A percentile compares a stretch with the other conserved stretches of the same genome.
phyloP scores from a whole-genome alignment of 1,140 invertebrate genomes.

The Aphaenogaster ashmeadi region DNA sequence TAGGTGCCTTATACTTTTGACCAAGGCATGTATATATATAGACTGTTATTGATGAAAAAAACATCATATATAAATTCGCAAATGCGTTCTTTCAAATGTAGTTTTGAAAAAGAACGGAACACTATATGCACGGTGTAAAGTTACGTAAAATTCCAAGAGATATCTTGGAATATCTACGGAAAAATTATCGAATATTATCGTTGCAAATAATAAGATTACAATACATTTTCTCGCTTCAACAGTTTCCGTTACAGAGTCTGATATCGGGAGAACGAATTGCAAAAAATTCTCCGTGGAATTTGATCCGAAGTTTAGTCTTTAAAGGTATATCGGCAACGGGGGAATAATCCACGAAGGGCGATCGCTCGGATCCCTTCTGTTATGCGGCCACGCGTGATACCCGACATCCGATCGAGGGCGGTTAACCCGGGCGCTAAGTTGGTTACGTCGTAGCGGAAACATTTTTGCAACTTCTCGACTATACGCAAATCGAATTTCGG shows the following conservation, averaged over 20 bases:
- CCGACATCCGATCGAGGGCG: conserved; percentile 46
- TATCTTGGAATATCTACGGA: not conserved
- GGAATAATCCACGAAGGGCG: conserved; percentile 51
- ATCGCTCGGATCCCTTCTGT: conserved; percentile 30
- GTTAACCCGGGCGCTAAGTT: conserved; percentile 55
- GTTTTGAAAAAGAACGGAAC: not conserved
- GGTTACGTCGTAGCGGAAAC: conserved; percentile 32
- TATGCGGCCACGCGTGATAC: conserved; percentile 41
- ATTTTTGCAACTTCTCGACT: conserved; percentile 56
- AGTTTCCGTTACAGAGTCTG: conserved; percentile 8
- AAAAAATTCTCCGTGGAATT: conserved; percentile 54
- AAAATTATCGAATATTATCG: conserved; percentile 45
- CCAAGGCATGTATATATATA: not conserved
- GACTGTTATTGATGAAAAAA: not conserved
- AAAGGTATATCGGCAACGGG: conserved; percentile 32
- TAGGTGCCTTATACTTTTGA: too few relatives aligned
- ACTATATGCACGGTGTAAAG: not conserved
- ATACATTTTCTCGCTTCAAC: not conserved
- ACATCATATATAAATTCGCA: not conserved
- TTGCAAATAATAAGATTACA: conserved; percentile 21
- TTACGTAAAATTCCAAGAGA: not conserved
- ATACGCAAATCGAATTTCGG: conserved; percentile 71
- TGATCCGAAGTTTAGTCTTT: conserved; percentile 41
- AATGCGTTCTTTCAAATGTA: not conserved
- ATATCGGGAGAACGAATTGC: conserved; percentile 51